Base-by-base conservation (phyloP, 2,888 invertebrate species). In the Buathra laborator region DNA sequence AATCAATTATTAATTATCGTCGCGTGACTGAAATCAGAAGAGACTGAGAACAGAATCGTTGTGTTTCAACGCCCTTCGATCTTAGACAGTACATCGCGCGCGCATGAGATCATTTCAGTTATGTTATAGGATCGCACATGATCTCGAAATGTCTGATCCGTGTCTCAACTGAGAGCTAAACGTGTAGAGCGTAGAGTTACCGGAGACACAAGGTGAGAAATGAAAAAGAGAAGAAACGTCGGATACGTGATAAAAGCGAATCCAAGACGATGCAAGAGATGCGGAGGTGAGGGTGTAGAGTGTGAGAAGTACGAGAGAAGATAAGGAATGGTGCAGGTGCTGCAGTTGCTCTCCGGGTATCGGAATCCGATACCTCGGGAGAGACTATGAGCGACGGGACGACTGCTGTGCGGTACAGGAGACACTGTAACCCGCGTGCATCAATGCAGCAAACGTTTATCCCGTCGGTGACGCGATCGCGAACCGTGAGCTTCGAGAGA, bases 211-310 rank as follows among this genome's bases (percentile, higher is more conserved):
- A 24, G 24, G 24, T 71, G 70, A 86, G 81, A 72, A 59, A 70
- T 76, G 48, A 78, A 71, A 44, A 75, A 29, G 70, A 82, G 75
- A 66, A n/a, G 48, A 79, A 75, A 75, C 43, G 53, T 68, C 77
- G 44, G 74, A 72, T 82, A 85, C 81, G 82, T 81, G 68, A 84
- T 77, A 81, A 78, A 84, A 70, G 56, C 82, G 85, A 82, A 75
- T 75, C 67, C 37, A 59, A 43, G 78, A 79, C 64, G 68, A 44
- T n/a, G n/a, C n/a, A n/a, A 44, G 16, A 74, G 16, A 74, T 37
- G 66, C 46, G 82, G 32, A 24, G 48, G 68, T 53, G 82, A 72
- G 62, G 70, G 70, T 16, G 81, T 62, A 44, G 53, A 46, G 70
- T 56, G 16, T 62, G 59, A 79, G 59, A 74, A 56, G 68, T 66